Evolutionary conservation across 2,888 invertebrate genomes (phyloP), one percentile per base, ranked within the genome.

Genomic region (Trissolcus japonicus): DNA sequence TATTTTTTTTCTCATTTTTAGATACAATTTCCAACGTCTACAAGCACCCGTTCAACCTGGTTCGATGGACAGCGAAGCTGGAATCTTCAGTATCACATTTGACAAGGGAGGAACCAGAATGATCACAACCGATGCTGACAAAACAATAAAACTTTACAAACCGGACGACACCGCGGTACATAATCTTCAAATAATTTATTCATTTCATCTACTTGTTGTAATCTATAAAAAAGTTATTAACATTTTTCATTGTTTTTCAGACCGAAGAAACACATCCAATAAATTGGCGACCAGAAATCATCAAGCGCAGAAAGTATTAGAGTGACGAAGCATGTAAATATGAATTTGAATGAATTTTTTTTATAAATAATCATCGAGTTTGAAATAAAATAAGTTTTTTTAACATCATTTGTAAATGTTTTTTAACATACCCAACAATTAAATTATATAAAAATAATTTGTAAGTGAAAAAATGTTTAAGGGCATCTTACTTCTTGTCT

Each of bases 31-130:
- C 91, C 99, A 99, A 90, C 91, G 96, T 72, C 90, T 95, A 76
- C 95, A 95, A 92, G 94, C 98, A 4, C 95, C 96, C 1, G 98
- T 97, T 0, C 99, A 99, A 88, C 98, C 99, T 0, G 99, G 99
- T 13, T 99, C 99, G 0, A 99, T 99, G 94, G 99, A 99, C 90
- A 98, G 98, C 14, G 99, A 99, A 89, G 96, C 98, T 16, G 99
- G 99, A 50, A 95, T 99, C 79, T 99, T 98, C 91, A 94, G 98
- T 62, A 95, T 98, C 93, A 94, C 94, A 0, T 99, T 96, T 89
- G 99, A 99, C 90, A 94, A 95, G 80, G 97, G 97, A n/a, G 98
- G 98, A 21, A 94, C 95, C 0, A 92, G 99, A 17, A 93, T 99
- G 78, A 95, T 99, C 81, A 98, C 99, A 0, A 96, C 97, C 0